phyloP scores from a whole-genome alignment of 2,113 vertebrate genomes.

The Anoura caudifer region DNA sequence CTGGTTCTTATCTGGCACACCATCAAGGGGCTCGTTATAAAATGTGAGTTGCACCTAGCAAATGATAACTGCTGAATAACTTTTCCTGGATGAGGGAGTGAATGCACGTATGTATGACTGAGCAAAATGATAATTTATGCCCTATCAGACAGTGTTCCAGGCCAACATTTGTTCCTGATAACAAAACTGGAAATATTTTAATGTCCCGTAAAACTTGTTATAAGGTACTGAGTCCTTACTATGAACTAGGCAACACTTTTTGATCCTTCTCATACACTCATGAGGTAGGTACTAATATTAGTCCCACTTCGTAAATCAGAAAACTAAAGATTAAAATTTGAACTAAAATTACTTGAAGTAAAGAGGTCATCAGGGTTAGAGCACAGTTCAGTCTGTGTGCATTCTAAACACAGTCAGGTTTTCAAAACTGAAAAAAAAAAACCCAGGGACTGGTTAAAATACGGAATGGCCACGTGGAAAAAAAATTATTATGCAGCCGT shows the following conservation, averaged over 20 bases:
- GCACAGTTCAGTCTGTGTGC: fast-evolving
- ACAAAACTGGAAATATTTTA: not conserved
- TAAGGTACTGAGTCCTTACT: not conserved
- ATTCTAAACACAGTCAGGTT: not conserved
- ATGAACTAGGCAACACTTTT: not conserved
- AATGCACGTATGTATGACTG: not conserved
- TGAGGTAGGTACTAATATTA: not conserved
- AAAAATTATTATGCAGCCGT: not conserved
- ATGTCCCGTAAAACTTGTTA: not conserved
- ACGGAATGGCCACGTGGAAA: not conserved
- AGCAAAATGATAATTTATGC: not conserved
- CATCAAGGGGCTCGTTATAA: not conserved
- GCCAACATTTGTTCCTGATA: not conserved
- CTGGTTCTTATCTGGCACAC: not conserved
- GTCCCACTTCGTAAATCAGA: not conserved
- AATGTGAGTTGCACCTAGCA: not conserved
- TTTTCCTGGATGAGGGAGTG: not conserved
- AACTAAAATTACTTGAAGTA: not conserved
- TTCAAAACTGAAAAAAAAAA: no score
- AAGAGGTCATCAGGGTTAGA: not conserved
- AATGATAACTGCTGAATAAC: not conserved
- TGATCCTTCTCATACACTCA: not conserved
- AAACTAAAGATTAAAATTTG: not conserved
- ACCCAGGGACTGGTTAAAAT: not conserved
- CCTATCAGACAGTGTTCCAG: not conserved